phyloP scores from a whole-genome alignment of 2,113 vertebrate genomes.

The Macquaria australasica region DNA sequence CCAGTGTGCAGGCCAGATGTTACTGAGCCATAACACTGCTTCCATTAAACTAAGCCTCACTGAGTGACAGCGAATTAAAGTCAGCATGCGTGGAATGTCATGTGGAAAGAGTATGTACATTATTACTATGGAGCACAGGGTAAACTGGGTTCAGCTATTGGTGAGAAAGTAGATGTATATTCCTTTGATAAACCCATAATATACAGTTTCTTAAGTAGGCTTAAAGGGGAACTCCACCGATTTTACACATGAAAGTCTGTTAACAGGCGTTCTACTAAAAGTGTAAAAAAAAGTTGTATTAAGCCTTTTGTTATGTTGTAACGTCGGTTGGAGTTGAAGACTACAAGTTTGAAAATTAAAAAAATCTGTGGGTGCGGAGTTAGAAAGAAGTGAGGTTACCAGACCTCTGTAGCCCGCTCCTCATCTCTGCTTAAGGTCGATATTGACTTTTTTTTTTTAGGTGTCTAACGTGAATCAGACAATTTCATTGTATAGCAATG shows the following conservation, averaged over 20 bases:
- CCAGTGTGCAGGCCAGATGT: slow-evolving; percentile 60
- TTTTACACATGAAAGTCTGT: background rate
- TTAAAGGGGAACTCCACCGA: no score
- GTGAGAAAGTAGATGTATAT: background rate
- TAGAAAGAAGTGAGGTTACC: background rate
- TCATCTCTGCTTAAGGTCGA: background rate
- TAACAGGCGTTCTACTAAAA: background rate
- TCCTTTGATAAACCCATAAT: background rate
- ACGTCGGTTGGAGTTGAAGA: background rate
- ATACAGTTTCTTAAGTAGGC: background rate
- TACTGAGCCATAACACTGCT: slow-evolving; percentile 12
- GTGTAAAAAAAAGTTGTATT: no score
- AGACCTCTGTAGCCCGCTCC: background rate
- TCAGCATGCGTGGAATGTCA: slow-evolving; percentile 10
- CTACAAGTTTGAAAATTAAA: background rate
- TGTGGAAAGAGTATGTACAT: background rate
- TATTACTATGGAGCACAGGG: background rate
- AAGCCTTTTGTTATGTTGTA: background rate
- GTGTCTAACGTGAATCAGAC: no score
- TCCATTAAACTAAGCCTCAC: slow-evolving; percentile 45
- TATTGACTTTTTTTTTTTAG: background rate
- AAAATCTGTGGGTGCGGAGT: background rate
- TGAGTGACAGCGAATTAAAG: slow-evolving; percentile 21
- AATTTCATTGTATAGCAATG: background rate
- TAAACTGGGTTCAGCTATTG: slow-evolving; percentile 5